Evolutionary conservation across 2,888 invertebrate species (phyloP).

Genomic region (Hypena proboscidalis): DNA sequence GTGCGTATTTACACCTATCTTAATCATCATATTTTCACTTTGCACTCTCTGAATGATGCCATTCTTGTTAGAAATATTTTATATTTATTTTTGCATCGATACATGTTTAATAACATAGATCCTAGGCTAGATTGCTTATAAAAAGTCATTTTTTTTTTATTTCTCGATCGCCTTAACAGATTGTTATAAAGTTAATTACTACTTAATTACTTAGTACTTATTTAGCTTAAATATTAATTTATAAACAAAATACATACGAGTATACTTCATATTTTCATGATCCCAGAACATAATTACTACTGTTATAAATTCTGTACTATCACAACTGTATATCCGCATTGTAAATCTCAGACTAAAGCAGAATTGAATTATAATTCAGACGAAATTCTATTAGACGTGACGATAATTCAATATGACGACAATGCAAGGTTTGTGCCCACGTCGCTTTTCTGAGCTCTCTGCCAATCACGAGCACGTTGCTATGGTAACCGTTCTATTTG

Average conservation of each 20-base stretch:
- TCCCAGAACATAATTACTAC: slow-evolving; percentile 1
- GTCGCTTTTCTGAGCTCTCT: slow-evolving; percentile 11
- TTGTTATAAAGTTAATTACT: too few species aligned
- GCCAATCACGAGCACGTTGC: slow-evolving; percentile 41
- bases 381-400: slow-evolving; percentile 9
- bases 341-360: neutral
- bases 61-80: too few species aligned
- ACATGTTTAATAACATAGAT: neutral
- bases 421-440: slow-evolving; percentile 24
- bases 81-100: neutral
- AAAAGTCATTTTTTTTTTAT: too few species aligned
- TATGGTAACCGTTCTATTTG: slow-evolving; percentile 41
- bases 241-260: slow-evolving; percentile 1
- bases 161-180: too few species aligned
- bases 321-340: neutral
- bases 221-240: neutral
- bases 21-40: too few species aligned
- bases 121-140: too few species aligned
- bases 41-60: too few species aligned
- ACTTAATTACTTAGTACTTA: too few species aligned
- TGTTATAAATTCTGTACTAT: too few species aligned
- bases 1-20: too few species aligned
- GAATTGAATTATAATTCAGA: neutral
- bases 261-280: neutral
- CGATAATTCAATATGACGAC: slow-evolving; percentile 24